Evolutionary conservation across 2,113 vertebrate genomes (phyloP), one percentile per base, ranked within the genome.

Genomic region (Embiotoca jacksoni): DNA sequence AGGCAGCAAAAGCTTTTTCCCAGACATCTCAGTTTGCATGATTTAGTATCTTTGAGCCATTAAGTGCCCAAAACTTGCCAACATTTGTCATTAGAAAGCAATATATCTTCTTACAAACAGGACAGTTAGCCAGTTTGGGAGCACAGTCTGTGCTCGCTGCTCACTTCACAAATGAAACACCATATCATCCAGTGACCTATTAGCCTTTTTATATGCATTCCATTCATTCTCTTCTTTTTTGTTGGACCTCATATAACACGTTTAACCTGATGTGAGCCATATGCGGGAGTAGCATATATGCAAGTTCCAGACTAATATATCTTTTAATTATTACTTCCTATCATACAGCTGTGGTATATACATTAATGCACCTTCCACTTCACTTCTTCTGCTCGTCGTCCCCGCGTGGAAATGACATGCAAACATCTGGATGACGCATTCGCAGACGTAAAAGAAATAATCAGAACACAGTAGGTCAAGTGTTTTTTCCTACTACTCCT

Each of bases 401-500:
- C 33, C 46, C 1, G 13, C 15, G 23, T 0, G 1, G 9, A 74
- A 9, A 8, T 65, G n/a, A 62, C 58, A 66, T 46, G 50, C 53
- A 63, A 80, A 84, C 68, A 78, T 80, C 72, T 72, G 55, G 78
- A 47, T 68, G 56, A 58, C 47, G 52, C 32, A 44, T 50, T 46
- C 15, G 36, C 52, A 41, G 30, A 60, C 50, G 8, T 63, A 65
- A 10, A 64, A 59, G 13, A 44, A 35, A 3, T 50, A 13, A 59
- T 57, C 23, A 52, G n/a, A 69, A 73, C 59, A 35, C 9, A 5
- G 14, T 44, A 5, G 36, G 44, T 14, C 47, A 14, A 23, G 2
- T 64, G 58, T 62, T 37, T 68, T 58, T 44, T 44, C 10, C 41
- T 3, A 7, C 46, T 36, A 1, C 5, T 59, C 32, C 0, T 35